Evolutionary conservation across 2,888 invertebrate species (phyloP).

Genomic region (Protophormia terraenovae): DNA sequence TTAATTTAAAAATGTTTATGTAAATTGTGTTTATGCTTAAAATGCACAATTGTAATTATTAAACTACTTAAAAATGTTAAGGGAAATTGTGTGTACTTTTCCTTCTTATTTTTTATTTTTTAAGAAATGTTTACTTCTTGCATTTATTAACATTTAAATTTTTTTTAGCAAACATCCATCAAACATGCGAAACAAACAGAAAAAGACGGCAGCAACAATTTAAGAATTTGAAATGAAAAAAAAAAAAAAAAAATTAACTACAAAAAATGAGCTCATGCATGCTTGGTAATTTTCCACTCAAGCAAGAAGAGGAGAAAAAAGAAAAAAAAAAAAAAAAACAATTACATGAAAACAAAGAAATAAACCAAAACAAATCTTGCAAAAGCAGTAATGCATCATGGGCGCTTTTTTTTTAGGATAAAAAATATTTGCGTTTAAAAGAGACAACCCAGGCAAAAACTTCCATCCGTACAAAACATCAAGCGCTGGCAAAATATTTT

Average conservation of each 20-base stretch:
- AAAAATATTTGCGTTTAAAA: no score
- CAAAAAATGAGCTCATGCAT: constrained; percentile 22
- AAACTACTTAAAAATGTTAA: no score
- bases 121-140: background rate
- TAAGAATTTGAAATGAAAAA: no score
- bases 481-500: no score
- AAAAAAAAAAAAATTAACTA: background rate
- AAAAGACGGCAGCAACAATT: no score
- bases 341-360: background rate
- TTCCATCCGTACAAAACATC: no score
- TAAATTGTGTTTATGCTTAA: no score
- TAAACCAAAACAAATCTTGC: background rate
- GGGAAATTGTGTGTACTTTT: no score
- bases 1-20: no score
- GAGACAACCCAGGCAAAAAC: no score
- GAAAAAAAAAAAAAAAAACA: background rate
- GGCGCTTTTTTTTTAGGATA: background rate
- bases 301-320: background rate
- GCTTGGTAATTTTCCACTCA: constrained; percentile 46
- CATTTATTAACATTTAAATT: background rate
- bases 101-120: no score
- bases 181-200: background rate
- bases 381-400: background rate
- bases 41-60: no score
- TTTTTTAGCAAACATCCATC: background rate